Conservation (phyloP, 2,113 vertebrate species). For the Tachuris rubrigastra region DNA sequence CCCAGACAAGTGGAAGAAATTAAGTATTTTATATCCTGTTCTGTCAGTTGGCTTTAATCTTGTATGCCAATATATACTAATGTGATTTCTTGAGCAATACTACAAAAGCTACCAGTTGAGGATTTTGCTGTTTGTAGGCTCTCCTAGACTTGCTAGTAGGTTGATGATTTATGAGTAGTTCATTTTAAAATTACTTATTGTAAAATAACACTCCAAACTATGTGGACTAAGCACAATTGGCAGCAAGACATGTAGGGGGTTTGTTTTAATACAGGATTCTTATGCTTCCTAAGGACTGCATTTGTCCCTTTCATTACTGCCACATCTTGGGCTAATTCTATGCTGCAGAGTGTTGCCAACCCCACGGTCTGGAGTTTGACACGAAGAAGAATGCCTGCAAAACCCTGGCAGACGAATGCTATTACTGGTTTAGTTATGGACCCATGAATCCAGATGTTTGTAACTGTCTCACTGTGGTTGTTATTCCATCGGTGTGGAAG, state of each 20-base stretch:
- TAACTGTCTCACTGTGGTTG: conserved; percentile 28
- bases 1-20: background rate
- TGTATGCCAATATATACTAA: background rate
- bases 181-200: background rate
- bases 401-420: background rate
- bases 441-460: conserved; percentile 45
- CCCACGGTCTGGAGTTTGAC: background rate
- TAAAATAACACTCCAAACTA: background rate
- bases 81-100: background rate
- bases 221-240: background rate
- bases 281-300: background rate
- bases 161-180: background rate
- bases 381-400: conserved; percentile 26
- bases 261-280: background rate
- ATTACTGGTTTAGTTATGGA: conserved; percentile 22
- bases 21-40: background rate
- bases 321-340: conserved; percentile 35
- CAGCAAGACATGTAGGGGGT: background rate
- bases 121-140: background rate
- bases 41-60: background rate
- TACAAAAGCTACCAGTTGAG: background rate
- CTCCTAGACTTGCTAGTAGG: background rate
- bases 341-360: background rate
- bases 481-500: conserved; percentile 21
- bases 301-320: conserved; percentile 17